Base-by-base conservation (phyloP, 2,113 vertebrate species). In the Brachyistius frenatus region DNA sequence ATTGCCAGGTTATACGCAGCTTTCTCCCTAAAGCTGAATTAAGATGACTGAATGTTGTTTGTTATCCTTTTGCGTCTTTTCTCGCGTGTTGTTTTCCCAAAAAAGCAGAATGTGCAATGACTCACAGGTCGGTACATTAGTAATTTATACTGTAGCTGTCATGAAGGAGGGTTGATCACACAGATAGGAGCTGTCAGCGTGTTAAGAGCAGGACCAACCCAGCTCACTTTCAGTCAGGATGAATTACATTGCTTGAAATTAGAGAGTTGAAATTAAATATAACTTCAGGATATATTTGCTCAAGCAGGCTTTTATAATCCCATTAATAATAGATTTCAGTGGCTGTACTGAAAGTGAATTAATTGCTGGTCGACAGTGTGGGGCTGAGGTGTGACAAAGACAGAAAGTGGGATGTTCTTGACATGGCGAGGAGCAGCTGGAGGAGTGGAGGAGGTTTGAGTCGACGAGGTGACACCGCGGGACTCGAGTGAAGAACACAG, bases 131-230 rank as follows among this genome's bases (percentile, higher is more conserved):
- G 2, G n/a, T 39, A 7, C 31, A 54, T 52, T 9, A 47, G 44
- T 5, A 50, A 47, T 73, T 79, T 89, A 88, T 90, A 90, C 88
- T 87, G 89, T 88, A 89, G 76, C 66, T 77, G 90, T 91, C 89
- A 90, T 91, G 88, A 87, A 81, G 65, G 63, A 81, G 74, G 71
- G 65, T 74, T 64, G 66, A 79, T 79, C 66, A 81, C 81, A 77
- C 37, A 72, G 64, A 83, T 30, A 73, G 46, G 53, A 75, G 49
- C 2, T 32, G 57, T 65, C 52, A 72, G 60, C 15, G 16, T 63
- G 44, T 60, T 62, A 63, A 63, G 73, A 85, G 50, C 53, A 54
- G 64, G 55, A 64, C 15, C 14, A n/a, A 37, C 41, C n/a, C 55
- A 76, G 50, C 13, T 80, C 89, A 90, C 88, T 75, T 86, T 91